Conservation (phyloP, 2,797 vertebrate genomes). For the Xiphorhynchus erythropygius region DNA sequence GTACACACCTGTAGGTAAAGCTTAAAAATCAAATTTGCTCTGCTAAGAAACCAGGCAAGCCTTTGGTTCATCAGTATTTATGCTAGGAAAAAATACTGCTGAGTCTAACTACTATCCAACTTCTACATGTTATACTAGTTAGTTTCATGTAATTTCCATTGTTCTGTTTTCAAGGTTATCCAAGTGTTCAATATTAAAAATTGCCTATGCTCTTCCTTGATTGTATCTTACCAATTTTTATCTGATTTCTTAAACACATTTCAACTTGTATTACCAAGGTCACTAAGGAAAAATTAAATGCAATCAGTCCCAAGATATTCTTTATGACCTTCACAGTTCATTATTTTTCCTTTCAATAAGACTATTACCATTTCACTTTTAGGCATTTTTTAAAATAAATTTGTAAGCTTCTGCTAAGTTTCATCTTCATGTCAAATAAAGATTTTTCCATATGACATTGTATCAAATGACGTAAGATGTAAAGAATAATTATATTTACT, state of each 20-base stretch:
- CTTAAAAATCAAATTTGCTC: neutral
- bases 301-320: neutral
- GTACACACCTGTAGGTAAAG: neutral
- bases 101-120: neutral
- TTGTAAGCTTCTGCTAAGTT: neutral
- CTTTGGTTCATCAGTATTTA: neutral
- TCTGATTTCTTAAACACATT: neutral
- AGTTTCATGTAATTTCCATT: neutral
- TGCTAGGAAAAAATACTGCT: neutral
- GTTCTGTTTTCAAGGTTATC: neutral
- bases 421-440: neutral
- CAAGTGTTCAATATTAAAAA: neutral
- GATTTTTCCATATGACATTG: neutral
- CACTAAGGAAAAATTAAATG: neutral
- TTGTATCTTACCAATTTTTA: neutral
- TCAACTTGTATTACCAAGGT: neutral
- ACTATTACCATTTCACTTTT: neutral
- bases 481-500: neutral
- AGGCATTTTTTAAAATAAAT: neutral
- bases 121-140: neutral
- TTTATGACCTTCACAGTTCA: neutral
- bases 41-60: neutral
- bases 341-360: neutral
- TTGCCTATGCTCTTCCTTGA: neutral
- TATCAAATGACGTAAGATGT: neutral